Base-by-base conservation (phyloP, 2,888 invertebrate genomes). In the Xiphydria camelus region DNA sequence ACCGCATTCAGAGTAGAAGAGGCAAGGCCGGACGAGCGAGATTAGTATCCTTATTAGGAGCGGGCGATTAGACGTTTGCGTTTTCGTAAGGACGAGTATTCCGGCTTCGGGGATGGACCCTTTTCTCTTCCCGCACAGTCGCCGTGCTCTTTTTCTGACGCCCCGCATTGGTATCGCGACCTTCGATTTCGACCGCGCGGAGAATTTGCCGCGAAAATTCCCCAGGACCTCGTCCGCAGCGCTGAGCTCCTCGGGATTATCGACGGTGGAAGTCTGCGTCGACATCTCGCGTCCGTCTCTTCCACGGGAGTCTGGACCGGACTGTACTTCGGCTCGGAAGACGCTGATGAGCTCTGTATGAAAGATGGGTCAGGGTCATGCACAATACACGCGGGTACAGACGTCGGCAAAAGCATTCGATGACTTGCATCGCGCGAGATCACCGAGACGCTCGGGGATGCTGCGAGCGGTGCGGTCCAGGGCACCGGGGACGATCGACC, bases 361-460 rank as follows among this genome's bases (percentile, higher is more conserved):
- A 63, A 62, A 67, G 65, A 65, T 66, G 67, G 67, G 68, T 67
- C 67, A 67, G 64, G 67, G 67, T 67, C 67, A 66, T 57, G 51
- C 56, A 63, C 63, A 59, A 65, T 64, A 43, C 43, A 45, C 9
- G 36, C 7, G 18, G 38, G 66, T 66, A 66, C 66, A 65, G 55
- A 54, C 67, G 26, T 42, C 41, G 52, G 31, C 62, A 65, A 66
- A 61, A 66, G n/a, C n/a, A n/a, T 31, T 34, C 9, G 23, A 23
- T 6, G 23, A n/a, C 23, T n/a, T 23, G 7, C 7, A n/a, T 23
- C 6, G 23, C 23, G 23, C n/a, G 6, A n/a, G 23, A n/a, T 23
- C 7, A 23, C 7, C n/a, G n/a, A n/a, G n/a, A n/a, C n/a, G n/a
- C n/a, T n/a, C n/a, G n/a, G n/a, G n/a, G n/a, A n/a, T n/a, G n/a